These are phyloP conservation scores for Montipora sp. DNA, from an alignment of 64 coral and sea anemone species.

Conservation along the genomic window DNA sequence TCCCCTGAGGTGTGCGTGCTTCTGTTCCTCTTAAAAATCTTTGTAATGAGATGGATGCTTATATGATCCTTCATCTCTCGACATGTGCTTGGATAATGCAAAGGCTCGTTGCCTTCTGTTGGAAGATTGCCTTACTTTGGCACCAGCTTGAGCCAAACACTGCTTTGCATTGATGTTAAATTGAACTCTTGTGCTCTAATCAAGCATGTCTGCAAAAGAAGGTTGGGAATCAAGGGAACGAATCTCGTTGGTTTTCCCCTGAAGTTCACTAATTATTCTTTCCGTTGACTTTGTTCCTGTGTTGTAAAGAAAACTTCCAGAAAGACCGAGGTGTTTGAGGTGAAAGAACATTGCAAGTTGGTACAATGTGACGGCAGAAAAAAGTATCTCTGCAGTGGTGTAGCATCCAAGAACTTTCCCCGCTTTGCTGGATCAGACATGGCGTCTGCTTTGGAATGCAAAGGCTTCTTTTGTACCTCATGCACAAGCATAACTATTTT, in stretches of 20 bases:
- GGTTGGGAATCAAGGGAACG: constrained; percentile 55
- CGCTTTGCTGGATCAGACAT: too few species aligned
- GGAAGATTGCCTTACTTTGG: not conserved
- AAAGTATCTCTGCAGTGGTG: too few species aligned
- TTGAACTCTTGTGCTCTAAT: constrained; percentile 48
- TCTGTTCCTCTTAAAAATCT: constrained; percentile 43
- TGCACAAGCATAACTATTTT: too few species aligned
- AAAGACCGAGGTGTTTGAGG: constrained; percentile 22
- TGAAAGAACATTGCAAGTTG: constrained; percentile 7
- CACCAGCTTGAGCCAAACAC: constrained; percentile 2
- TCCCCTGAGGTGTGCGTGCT: constrained; percentile 11
- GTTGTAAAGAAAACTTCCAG: constrained; percentile 26
- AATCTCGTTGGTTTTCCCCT: constrained; percentile 58
- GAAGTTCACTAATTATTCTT: constrained; percentile 51
- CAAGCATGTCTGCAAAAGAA: constrained; percentile 51
- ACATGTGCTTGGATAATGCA: not conserved
- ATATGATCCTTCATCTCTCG: not conserved
- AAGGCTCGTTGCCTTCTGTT: not conserved
- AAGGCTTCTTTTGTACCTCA: too few species aligned
- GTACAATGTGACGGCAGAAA: not conserved
- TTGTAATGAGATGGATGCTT: constrained; percentile 20
- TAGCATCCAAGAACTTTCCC: too few species aligned
- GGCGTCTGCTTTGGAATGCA: too few species aligned
- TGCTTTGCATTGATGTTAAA: constrained; percentile 60
- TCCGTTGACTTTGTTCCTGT: constrained; percentile 43